These are phyloP conservation scores for Drosophila mimetica DNA, from an alignment of 2,888 invertebrate species.

Conservation along the genomic window DNA sequence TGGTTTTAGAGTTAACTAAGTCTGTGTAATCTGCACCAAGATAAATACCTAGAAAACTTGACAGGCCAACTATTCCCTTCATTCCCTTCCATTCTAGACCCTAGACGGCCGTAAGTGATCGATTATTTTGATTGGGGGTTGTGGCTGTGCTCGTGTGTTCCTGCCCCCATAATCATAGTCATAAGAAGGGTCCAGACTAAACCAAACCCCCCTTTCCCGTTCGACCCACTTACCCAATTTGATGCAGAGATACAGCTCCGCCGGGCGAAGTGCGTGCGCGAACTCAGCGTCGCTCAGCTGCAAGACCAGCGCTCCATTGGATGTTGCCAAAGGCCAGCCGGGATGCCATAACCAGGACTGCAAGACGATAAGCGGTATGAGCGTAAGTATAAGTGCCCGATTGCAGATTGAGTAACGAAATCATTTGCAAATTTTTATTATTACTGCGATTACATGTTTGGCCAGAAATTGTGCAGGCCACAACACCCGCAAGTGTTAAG, in stretches of 20 bases:
- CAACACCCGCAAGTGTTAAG: slow-evolving; percentile 82
- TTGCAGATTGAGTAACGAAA: slow-evolving; percentile 77
- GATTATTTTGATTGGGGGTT: slow-evolving; percentile 35
- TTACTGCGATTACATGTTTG: slow-evolving; percentile 76
- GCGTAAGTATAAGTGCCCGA: slow-evolving; percentile 27
- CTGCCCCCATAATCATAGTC: slow-evolving; percentile 13
- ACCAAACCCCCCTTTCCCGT: slow-evolving; percentile 3
- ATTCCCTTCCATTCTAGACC: slow-evolving; percentile 24
- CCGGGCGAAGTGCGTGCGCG: slow-evolving; percentile 86
- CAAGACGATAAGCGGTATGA: slow-evolving; percentile 57
- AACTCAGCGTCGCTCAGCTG: slow-evolving; percentile 87
- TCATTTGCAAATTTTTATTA: slow-evolving; percentile 80
- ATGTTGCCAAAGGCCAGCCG: slow-evolving; percentile 89
- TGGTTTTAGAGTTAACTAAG: too few species aligned
- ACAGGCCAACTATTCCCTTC: background rate
- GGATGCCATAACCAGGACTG: slow-evolving; percentile 87
- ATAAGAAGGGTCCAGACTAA: slow-evolving; percentile 12
- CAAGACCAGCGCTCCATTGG: slow-evolving; percentile 86
- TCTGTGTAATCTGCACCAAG: background rate
- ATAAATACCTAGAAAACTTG: background rate
- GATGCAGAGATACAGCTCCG: slow-evolving; percentile 88
- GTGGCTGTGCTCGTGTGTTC: background rate
- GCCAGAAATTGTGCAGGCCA: slow-evolving; percentile 71
- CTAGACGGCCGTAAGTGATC: slow-evolving; percentile 30
- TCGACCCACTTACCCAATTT: slow-evolving; percentile 81